Base-by-base conservation (phyloP, 2,888 invertebrate genomes). In the Drosophila helvetica region DNA sequence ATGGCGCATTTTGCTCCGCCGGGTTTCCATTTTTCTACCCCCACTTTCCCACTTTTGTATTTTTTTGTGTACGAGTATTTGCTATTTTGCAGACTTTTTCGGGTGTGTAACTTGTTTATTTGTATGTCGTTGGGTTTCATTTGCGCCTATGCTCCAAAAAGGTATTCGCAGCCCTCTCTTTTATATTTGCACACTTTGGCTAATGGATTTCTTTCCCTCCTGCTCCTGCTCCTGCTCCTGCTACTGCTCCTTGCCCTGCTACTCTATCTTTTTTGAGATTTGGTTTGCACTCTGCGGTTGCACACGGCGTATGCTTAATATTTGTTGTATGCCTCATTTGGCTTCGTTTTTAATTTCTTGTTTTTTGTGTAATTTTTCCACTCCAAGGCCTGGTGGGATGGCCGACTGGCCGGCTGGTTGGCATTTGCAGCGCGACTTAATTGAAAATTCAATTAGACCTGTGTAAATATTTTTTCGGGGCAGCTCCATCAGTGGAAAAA, bases 401-500 rank as follows among this genome's bases (percentile, higher is more conserved):
- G 15, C 30, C 7, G 22, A 2, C 0, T 27, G 30, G 3, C 30
- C 10, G 30, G 3, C 33, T 15, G 59, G 56, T 50, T 63, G 69
- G 72, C 75, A 67, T 73, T 79, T 77, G 70, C 65, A 64, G 50
- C 64, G 75, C 79, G 83, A 80, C 86, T 80, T 86, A 86, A 86
- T 85, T 86, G 85, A 86, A 86, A 86, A 86, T 86, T 86, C 85
- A 86, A 86, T 86, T 86, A 86, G 86, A 86, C 80, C 87, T 86
- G 87, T 77, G 82, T 85, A 86, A 86, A 85, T 85, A 85, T 86
- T 86, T 84, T 84, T 70, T 70, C 53, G 70, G 64, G 74, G 55
- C 66, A 66, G 64, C 66, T 75, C 62, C 63, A 63, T 71, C 66
- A 59, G 64, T 64, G 63, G 30, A n/a, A 55, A 61, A 45, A 47